Evolutionary conservation across 1,140 invertebrate species (phyloP), one percentile per base, ranked within the genome.

Genomic region (Brachionus rotundiformis): DNA sequence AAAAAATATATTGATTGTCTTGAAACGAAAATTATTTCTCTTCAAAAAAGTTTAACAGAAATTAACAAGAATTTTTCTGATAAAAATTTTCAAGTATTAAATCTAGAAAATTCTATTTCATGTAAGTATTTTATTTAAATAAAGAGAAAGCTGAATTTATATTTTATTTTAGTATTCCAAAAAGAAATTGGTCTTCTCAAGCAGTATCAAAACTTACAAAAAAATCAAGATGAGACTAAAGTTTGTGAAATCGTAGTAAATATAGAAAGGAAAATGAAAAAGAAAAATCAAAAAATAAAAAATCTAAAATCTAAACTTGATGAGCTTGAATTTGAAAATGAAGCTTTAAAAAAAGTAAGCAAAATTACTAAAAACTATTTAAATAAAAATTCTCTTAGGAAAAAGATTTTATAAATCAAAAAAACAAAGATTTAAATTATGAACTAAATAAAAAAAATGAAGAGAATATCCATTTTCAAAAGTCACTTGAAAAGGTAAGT

Each of bases 151-250:
- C 31, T 76, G 44, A 4, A 19, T 59, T 79, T 59, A 59, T 19
- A 31, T 31, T 3, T 79, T 41, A 36, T 3, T n/a, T 68, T 16
- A 68, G 63, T 68, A 36, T 54, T 33, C 31, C 25, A 79, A 25
- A 79, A 79, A 59, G 76, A 79, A 31, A 63, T 59, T 3, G 39
- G n/a, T 36, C 54, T 79, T 11, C 13, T 79, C 2, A 79, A 11
- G 25, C 76, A 79, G 59, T 13, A 54, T 16, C 47, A 79, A n/a
- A 27, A n/a, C 11, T 36, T 79, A 31, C 47, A 79, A 19, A 59
- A 63, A 36, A 79, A 54, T 36, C 76, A 79, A 79, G 76, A 79
- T 33, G 76, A 79, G 13, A 31, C 16, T 3, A 79, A 79, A 79
- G 23, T 63, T 6, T 33, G 54, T 2, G 76, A 79, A 63, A 3